Evolutionary conservation across 2,888 invertebrate species (phyloP), one percentile per base, ranked within the genome.

Genomic region (Limnephilus marmoratus): DNA sequence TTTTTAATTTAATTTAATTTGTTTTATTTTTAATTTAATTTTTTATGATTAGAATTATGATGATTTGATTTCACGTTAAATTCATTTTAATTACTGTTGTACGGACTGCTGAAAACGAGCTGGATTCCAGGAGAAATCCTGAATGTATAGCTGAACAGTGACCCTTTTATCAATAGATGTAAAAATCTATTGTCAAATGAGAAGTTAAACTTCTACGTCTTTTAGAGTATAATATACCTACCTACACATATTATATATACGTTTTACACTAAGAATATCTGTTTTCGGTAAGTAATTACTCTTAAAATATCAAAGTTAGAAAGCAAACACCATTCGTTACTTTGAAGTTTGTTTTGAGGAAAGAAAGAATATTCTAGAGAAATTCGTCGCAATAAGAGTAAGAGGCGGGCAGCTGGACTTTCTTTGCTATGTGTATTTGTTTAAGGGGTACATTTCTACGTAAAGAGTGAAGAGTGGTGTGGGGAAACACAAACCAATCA

Each of bases 301-400:
- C 68, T 68, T 24, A 7, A n/a, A 68, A 68, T n/a, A 68, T 68
- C 68, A 68, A 68, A 68, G 68, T 82, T 82, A 3, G 15, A 31
- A 34, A 82, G 15, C 34, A 82, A 82, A 82, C 82, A 34, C 29
- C 82, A 82, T 82, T 82, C 18, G 31, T 13, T 34, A 82, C 82
- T 45, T 86, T 45, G 68, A 68, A 68, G 68, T 68, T 68, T 68
- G 68, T 68, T 24, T 68, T 68, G 2, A 68, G 24, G 11, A 24
- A 68, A 68, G 24, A n/a, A 68, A 68, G 11, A 18, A 45, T 29
- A 86, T 45, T 86, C 29, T 86, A 34, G 13, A 49, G 86, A 86
- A 86, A 86, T 45, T 86, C 45, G 86, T 86, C 86, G 41, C n/a
- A 85, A 85, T 85, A 29, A 86, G 45, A 68, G 86, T 85, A 29